phyloP scores from a whole-genome alignment of 2,797 vertebrate genomes.

The Falco rusticolus region DNA sequence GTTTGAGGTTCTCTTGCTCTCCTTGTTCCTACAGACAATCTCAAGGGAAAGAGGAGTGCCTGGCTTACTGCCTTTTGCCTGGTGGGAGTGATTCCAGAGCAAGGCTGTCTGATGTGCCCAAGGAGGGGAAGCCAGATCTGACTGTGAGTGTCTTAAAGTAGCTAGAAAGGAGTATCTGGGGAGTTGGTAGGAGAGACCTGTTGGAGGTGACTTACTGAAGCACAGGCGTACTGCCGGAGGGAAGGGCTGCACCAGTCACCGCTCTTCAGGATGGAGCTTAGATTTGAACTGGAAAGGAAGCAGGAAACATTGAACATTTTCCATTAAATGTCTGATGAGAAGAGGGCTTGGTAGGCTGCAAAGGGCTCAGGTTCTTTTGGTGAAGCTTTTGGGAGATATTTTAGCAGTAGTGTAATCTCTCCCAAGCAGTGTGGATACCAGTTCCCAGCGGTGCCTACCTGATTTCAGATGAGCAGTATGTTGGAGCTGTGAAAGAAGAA shows the following conservation, averaged over 20 bases:
- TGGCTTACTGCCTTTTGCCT: not conserved
- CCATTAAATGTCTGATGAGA: not conserved
- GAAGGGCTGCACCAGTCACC: not conserved
- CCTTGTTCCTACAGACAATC: not conserved
- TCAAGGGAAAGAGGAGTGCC: not conserved
- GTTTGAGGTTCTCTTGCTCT: not conserved
- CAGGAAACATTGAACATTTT: not conserved
- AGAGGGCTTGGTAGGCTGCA: not conserved
- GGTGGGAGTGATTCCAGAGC: not conserved
- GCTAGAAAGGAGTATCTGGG: not conserved
- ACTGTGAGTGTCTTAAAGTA: not conserved
- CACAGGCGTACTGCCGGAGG: slow-evolving; percentile 36
- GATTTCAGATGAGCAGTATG: not conserved
- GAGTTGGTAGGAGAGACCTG: not conserved
- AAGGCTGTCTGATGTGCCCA: not conserved
- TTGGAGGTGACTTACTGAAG: not conserved
- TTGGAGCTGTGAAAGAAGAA: slow-evolving; percentile 6
- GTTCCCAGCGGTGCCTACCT: not conserved
- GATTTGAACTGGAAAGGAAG: not conserved
- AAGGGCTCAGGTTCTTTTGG: not conserved
- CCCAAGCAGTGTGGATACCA: not conserved
- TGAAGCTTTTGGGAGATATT: not conserved
- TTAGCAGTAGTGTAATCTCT: not conserved
- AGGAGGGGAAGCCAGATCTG: not conserved
- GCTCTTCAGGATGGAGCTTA: not conserved